phyloP scores from a whole-genome alignment of 2,888 invertebrate genomes.

The Rhaphigaster nebulosa region DNA sequence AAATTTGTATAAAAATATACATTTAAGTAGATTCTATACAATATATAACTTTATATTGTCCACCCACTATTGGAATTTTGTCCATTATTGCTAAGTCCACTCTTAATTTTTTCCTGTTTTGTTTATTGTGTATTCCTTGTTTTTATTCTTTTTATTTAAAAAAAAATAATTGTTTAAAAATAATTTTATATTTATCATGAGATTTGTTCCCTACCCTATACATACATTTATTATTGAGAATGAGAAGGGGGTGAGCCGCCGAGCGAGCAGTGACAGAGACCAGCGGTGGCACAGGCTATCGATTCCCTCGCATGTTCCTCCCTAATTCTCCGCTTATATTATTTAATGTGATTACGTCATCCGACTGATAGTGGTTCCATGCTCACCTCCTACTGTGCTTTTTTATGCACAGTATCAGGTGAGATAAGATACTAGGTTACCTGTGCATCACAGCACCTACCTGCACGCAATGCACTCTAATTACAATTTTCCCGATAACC shows the following conservation, averaged over 20 bases:
- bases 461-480: slow-evolving; percentile 36
- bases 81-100: too few relatives aligned
- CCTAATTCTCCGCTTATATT: slow-evolving; percentile 31
- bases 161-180: too few relatives aligned
- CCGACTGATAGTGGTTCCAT: not conserved
- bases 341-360: slow-evolving; percentile 47
- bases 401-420: slow-evolving; percentile 24
- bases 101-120: too few relatives aligned
- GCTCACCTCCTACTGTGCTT: not conserved
- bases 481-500: not conserved
- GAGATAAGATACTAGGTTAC: not conserved
- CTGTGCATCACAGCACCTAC: not conserved
- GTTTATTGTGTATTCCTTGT: too few relatives aligned
- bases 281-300: slow-evolving; percentile 1
- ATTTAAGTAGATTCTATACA: too few relatives aligned
- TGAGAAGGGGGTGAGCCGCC: not conserved
- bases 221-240: not conserved
- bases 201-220: too few relatives aligned
- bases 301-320: slow-evolving; percentile 23
- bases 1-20: too few relatives aligned
- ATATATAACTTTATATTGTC: too few relatives aligned
- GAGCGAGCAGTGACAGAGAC: too few relatives aligned
- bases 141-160: too few relatives aligned
- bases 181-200: too few relatives aligned
- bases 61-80: too few relatives aligned